phyloP scores from a whole-genome alignment of 2,888 invertebrate genomes.

The Auanema freiburgensis region DNA sequence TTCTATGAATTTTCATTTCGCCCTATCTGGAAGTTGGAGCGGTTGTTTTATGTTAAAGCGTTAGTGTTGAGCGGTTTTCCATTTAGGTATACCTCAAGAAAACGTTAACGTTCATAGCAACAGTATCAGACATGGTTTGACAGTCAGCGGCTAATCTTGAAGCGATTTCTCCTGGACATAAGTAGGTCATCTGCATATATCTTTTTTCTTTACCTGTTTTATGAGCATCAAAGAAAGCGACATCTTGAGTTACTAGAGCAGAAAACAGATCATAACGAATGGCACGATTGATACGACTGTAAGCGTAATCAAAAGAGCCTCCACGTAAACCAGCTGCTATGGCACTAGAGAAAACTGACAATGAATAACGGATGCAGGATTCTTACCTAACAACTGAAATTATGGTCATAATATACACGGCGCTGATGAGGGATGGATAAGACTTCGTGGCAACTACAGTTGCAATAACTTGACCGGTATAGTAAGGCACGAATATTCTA shows the following conservation, averaged over 20 bases:
- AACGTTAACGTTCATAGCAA: slow-evolving; percentile 66
- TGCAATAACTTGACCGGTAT: slow-evolving; percentile 66
- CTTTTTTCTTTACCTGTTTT: slow-evolving; percentile 66
- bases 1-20: not conserved
- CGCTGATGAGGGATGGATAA: slow-evolving; percentile 57
- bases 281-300: slow-evolving; percentile 64
- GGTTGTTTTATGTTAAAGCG: too few species aligned
- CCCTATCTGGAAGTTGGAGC: too few species aligned
- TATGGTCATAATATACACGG: slow-evolving; percentile 60
- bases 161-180: slow-evolving; percentile 63
- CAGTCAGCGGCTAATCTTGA: slow-evolving; percentile 67
- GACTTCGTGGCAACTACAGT: slow-evolving; percentile 65
- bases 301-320: slow-evolving; percentile 64
- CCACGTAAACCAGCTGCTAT: slow-evolving; percentile 65
- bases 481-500: slow-evolving; percentile 66
- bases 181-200: not conserved
- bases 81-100: slow-evolving; percentile 63
- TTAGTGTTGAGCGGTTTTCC: too few species aligned
- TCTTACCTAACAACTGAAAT: slow-evolving; percentile 58
- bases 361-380: not conserved
- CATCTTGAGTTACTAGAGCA: slow-evolving; percentile 65
- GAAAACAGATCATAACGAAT: slow-evolving; percentile 64
- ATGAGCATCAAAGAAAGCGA: slow-evolving; percentile 66
- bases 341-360: slow-evolving; percentile 50
- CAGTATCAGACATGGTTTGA: slow-evolving; percentile 66